A percentile compares a stretch with the other conserved stretches of the same genome.
Evolutionary conservation across 2,888 invertebrate genomes (phyloP).

Genomic region (Drosophila formosana): DNA sequence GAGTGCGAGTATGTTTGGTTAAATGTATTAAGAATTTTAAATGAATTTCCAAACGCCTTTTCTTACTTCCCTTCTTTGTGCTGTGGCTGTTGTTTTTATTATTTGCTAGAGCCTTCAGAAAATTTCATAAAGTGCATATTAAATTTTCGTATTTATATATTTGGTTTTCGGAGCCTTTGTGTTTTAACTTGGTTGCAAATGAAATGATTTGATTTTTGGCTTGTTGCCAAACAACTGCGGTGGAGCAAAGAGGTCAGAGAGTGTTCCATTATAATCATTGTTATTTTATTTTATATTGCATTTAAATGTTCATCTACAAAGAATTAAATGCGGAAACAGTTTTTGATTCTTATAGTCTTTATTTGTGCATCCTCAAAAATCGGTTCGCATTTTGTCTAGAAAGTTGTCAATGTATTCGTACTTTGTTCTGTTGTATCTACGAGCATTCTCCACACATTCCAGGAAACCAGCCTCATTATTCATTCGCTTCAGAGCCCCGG

Average conservation of each 20-base stretch:
- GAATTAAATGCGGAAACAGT: neutral
- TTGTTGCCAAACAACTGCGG: neutral
- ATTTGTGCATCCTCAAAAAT: slow-evolving; percentile 36
- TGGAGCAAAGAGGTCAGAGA: neutral
- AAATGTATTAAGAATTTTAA: slow-evolving; percentile 59
- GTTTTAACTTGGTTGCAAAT: slow-evolving; percentile 29
- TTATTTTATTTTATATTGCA: neutral
- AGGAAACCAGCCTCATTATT: slow-evolving; percentile 48
- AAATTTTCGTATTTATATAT: slow-evolving; percentile 38
- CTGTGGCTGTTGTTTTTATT: neutral
- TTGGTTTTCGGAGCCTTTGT: slow-evolving; percentile 19
- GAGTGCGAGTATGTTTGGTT: slow-evolving; percentile 11
- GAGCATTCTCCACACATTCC: slow-evolving; percentile 32
- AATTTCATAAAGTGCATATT: slow-evolving; percentile 45
- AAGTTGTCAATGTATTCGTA: slow-evolving; percentile 35
- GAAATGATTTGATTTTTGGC: slow-evolving; percentile 32
- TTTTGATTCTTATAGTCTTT: neutral
- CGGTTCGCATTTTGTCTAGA: slow-evolving; percentile 38
- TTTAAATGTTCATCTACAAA: neutral
- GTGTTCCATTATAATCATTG: neutral
- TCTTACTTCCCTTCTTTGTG: neutral
- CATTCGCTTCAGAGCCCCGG: slow-evolving; percentile 50
- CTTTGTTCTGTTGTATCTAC: slow-evolving; percentile 20
- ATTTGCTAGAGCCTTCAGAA: slow-evolving; percentile 10
- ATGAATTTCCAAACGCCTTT: slow-evolving; percentile 37